These are phyloP conservation scores for Eupithecia subumbrata DNA, from an alignment of 2,888 invertebrate genomes.

Conservation along the genomic window DNA sequence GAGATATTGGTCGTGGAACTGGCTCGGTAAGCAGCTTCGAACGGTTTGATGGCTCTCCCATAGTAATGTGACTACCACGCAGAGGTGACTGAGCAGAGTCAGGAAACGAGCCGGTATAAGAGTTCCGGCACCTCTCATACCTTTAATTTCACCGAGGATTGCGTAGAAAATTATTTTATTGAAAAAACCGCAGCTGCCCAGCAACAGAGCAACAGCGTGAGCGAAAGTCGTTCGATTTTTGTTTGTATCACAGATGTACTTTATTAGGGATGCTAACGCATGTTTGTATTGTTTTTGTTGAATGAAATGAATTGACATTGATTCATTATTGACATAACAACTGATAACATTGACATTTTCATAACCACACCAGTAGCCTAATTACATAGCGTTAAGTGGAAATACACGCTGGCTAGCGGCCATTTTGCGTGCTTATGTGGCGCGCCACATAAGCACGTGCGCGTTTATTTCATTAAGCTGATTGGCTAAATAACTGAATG, in stretches of 20 bases:
- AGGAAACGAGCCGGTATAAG: conserved; percentile 88
- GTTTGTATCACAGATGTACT: too few species aligned
- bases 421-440: too few species aligned
- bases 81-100: conserved; percentile 87
- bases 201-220: neutral
- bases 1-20: conserved; percentile 75
- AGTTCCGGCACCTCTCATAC: conserved; percentile 76
- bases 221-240: neutral
- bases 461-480: too few species aligned
- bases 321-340: neutral
- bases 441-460: too few species aligned
- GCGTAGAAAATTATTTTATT: neutral
- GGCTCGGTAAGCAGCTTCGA: conserved; percentile 81
- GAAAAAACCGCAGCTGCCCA: neutral
- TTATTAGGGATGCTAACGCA: too few species aligned
- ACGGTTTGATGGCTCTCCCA: conserved; percentile 85
- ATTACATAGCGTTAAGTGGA: too few species aligned
- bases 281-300: too few species aligned
- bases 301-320: neutral
- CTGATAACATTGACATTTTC: neutral
- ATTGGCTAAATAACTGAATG: too few species aligned
- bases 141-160: conserved; percentile 39
- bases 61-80: conserved; percentile 86
- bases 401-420: too few species aligned
- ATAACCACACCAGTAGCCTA: too few species aligned